Evolutionary conservation across 2,113 vertebrate species (phyloP), one percentile per base, ranked within the genome.

Genomic region (Sapayoa aenigma): DNA sequence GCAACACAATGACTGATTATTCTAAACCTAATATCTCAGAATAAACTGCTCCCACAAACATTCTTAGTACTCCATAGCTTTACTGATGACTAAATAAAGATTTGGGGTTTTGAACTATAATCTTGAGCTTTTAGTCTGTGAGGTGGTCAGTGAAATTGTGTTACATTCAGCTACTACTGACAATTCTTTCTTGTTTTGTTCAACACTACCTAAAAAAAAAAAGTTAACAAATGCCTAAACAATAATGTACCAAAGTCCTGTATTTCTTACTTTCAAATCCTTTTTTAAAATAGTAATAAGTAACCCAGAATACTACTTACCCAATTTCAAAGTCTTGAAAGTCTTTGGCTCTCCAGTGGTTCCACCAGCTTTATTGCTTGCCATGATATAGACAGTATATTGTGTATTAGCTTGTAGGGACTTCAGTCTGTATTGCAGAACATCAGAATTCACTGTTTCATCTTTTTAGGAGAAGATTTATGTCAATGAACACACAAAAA

Each of bases 281-380:
- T 16, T 20, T 69, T 67, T 83, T 5, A 33, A 62, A 92, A 86
- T 5, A 87, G 11, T 31, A 83, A 21, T 46, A 74, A 49, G 3
- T 66, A 89, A 71, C 11, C 5, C 42, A 24, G 58, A 33, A 58
- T 58, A 49, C 67, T 89, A 98, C 98, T 98, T 97, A 99, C 99
- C 96, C 39, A 98, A 33, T 81, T 84, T 96, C 28, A 93, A 94
- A n/a, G 98, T 99, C 67, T 55, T 97, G 90, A 99, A 99, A 30
- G 67, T 66, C 53, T 91, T 94, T 7, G 7, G 52, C 4, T 22
- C 81, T 86, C 98, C 98, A 3, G 6, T 97, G 22, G 28, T 84
- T 5, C 94, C 96, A 33, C 98, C 98, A 49, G 94, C 98, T 12
- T 9, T 62, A 66, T 98, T 98, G 53, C 46, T 98, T 90, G 98